These are phyloP conservation scores for Bradypodion pumilum DNA, from an alignment of 2,797 vertebrate genomes.

Conservation along the genomic window DNA sequence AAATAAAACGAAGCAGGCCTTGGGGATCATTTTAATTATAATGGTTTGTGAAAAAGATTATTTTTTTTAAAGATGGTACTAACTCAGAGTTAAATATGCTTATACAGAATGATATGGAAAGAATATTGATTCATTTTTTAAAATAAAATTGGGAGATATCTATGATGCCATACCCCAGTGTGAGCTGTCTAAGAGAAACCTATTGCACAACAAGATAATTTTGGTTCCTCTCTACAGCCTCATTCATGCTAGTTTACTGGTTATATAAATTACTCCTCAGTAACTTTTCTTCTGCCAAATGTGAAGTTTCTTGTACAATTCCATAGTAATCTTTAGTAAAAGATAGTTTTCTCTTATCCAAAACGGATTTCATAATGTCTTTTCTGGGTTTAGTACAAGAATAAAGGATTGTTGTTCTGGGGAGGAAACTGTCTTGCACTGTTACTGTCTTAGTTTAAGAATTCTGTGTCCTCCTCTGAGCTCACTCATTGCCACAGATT, in stretches of 20 bases:
- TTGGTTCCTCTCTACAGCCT: neutral
- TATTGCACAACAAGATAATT: neutral
- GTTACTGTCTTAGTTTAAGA: neutral
- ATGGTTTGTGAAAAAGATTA: constrained; percentile 21
- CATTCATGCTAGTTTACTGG: neutral
- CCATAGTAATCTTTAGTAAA: neutral
- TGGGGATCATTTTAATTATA: neutral
- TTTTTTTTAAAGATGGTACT: neutral
- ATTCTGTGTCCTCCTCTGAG: neutral
- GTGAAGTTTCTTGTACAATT: neutral
- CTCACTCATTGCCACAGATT: neutral
- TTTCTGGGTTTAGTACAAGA: neutral
- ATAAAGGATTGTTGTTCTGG: neutral
- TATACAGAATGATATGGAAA: neutral
- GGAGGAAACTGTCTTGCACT: too few species aligned
- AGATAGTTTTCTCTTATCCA: neutral
- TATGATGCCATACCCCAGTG: neutral
- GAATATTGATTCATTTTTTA: neutral
- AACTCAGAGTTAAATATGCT: neutral
- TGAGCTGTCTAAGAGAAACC: neutral
- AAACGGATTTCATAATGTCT: neutral
- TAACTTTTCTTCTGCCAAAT: constrained; percentile 3
- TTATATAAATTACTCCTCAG: neutral
- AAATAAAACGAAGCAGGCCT: neutral
- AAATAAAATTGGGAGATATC: too few species aligned